Evolutionary conservation across 53 echinoderm and acorn worm genomes (phyloP), one percentile per base, ranked within the genome.

Genomic region (Luidia sarsii): DNA sequence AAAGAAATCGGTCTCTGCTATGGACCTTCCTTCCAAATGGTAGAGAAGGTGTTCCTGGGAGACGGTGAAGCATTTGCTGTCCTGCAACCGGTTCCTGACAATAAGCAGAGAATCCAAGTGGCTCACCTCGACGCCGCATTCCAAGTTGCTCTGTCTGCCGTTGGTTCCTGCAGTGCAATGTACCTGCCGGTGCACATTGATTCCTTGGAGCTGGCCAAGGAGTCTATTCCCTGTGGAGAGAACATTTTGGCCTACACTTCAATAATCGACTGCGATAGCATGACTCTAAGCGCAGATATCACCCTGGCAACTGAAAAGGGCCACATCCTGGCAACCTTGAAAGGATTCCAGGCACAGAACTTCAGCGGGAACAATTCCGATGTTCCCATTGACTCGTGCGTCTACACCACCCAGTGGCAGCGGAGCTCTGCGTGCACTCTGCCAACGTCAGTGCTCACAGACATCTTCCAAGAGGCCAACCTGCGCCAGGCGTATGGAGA

Each of bases 331-430:
- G 92, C 62, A 20, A 77, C 90, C 43, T 46, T 95, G 11, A 83
- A 60, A 54, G 91, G 84, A 20, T 91, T 91, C 45, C 24, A 68
- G 45, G 86, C 68, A 21, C 84, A 80, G 64, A 95, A 85, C 41
- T 34, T 81, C 24, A 70, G 80, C 18, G 92, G 85, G 23, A 67
- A 34, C 24, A 65, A 70, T 18, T 67, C 86, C 29, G 82, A 83
- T 18, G 62, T 88, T 22, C 84, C 83, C 20, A 57, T 92, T 34
- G 87, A 91, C 20, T 68, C 72, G 57, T 92, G 95, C 20, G 68
- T 95, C 36, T 92, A 93, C 83, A 75, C 85, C 37, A 95, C 90
- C 49, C 69, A 71, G 11, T 95, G 87, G 75, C 95, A 95, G 71
- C 85, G 90, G 16, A 48, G 70, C 30, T 59, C 64, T 30, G 90